Evolutionary conservation across 2,888 invertebrate genomes (phyloP), one percentile per base, ranked within the genome.

Genomic region (Steromphala cineraria): DNA sequence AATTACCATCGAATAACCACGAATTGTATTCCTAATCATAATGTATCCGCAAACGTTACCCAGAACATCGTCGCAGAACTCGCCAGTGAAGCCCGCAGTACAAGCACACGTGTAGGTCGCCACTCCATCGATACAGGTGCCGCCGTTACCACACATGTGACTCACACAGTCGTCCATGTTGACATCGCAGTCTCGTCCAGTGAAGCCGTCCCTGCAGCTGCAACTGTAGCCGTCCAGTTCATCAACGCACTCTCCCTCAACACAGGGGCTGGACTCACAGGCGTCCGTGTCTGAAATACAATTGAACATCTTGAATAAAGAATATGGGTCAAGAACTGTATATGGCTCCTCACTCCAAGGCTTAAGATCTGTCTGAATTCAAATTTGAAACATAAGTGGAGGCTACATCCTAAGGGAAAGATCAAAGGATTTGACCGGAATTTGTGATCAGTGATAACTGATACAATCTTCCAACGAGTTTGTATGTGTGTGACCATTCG

Each of bases 151-250:
- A 75, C 83, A 83, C 13, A 78, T 71, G 13, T 80, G 31, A 46
- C 53, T 75, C 0, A 8, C 17, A 80, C 83, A 83, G 53, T 83
- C 83, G 53, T 83, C 83, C 24, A 79, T 78, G 80, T 83, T 81
- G 17, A 5, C 52, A 17, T 82, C 82, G 46, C 83, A 84, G 24
- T 75, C 67, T 19, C 8, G 17, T 21, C 83, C 83, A 21, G 53
- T 36, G 36, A 75, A 82, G 17, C 83, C 81, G 5, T 36, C 21
- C 21, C 19, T 15, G 78, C 83, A 83, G 0, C 21, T 36, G 71
- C 83, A 83, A 1, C 10, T 56, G 36, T 71, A 80, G 0, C 71
- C 55, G 28, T 67, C 55, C 15, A 75, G 19, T 10, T 28, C 19
- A 17, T 83, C 79, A 15, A 55, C 3, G 28, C 83, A 83, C 1